Conservation (phyloP, 2,797 vertebrate species). For the Coccyzus lansbergi region DNA sequence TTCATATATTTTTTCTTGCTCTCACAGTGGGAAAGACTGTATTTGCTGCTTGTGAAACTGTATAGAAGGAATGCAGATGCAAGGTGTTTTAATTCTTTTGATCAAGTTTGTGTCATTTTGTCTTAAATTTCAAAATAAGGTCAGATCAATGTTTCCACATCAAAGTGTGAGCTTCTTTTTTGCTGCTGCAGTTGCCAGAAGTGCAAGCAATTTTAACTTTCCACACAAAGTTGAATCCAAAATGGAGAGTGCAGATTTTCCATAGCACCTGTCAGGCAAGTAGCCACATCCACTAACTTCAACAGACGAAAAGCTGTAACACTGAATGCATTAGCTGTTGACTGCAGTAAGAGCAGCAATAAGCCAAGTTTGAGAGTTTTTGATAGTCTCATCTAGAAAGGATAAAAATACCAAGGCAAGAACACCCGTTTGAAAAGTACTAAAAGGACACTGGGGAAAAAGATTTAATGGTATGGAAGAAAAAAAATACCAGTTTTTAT, state of each 20-base stretch:
- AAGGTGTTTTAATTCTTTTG: background rate
- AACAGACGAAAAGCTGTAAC: background rate
- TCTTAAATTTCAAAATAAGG: conserved; percentile 21
- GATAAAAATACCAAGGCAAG: background rate
- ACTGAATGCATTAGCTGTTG: background rate
- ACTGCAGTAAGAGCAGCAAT: background rate
- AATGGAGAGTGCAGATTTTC: conserved; percentile 20
- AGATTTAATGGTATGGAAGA: background rate
- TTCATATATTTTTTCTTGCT: background rate
- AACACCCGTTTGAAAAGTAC: background rate
- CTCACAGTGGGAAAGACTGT: background rate
- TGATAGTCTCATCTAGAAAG: background rate
- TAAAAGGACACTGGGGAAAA: background rate
- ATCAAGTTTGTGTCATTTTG: background rate
- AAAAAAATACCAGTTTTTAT: background rate
- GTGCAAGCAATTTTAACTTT: background rate
- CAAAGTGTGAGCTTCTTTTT: background rate
- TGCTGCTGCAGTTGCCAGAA: conserved; percentile 11
- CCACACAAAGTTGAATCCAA: background rate
- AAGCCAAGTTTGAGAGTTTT: background rate
- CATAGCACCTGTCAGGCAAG: background rate
- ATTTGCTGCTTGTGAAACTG: background rate
- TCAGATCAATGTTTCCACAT: background rate
- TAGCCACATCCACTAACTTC: background rate
- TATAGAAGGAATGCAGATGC: conserved; percentile 15